A percentile compares a stretch with the other conserved stretches of the same genome.
phyloP scores from a whole-genome alignment of 1,140 invertebrate genomes.

The Lasioglossum baleicum region DNA sequence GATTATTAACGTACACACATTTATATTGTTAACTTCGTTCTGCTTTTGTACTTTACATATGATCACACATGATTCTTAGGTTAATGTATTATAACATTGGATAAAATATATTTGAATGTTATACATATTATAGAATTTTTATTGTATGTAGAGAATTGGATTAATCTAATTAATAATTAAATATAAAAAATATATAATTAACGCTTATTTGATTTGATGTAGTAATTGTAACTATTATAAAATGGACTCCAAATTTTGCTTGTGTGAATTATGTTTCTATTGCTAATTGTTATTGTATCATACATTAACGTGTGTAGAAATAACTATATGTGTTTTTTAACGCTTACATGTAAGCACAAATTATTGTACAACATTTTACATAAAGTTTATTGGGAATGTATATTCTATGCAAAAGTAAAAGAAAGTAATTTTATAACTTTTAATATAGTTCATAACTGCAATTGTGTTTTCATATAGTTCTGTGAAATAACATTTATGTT shows the following conservation, averaged over 20 bases:
- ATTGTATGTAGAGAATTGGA: background rate
- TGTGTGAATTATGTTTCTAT: too few species aligned
- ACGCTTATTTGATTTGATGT: background rate
- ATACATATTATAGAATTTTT: background rate
- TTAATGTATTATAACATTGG: background rate
- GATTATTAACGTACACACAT: background rate
- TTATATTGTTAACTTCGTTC: background rate
- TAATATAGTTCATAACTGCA: background rate
- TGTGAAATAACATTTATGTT: background rate
- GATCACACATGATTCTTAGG: constrained; percentile 10
- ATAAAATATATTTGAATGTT: background rate
- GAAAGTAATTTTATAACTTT: background rate
- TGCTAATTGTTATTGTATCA: background rate
- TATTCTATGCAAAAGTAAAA: background rate
- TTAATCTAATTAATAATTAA: background rate
- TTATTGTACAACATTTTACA: background rate
- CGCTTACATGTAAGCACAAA: background rate
- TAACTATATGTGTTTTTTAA: background rate
- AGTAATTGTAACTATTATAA: background rate
- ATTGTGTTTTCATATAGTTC: background rate
- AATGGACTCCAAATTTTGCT: background rate
- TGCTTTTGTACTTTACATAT: background rate
- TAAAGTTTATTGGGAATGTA: background rate
- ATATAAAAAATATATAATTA: background rate
- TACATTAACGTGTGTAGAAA: background rate